Evolutionary conservation across 2,797 vertebrate species (phyloP), one percentile per base, ranked within the genome.

Genomic region (Falco novaeseelandiae): DNA sequence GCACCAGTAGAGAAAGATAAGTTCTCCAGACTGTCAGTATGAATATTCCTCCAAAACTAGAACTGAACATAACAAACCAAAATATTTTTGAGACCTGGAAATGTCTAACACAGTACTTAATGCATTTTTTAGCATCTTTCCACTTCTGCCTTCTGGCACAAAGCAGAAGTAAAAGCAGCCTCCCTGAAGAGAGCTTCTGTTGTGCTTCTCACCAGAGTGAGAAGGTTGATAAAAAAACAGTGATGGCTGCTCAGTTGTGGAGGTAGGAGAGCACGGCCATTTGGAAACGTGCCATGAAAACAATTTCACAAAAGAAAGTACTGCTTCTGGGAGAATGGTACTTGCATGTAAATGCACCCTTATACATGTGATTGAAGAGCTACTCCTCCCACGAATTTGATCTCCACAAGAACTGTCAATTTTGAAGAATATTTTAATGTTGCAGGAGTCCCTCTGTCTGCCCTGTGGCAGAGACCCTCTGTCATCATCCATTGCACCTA

Each of bases 101-200:
- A 83, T n/a, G 59, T n/a, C 77, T n/a, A 83, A 55, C n/a, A 5
- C 6, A 49, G 25, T 57, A 59, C 32, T 63, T 71, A 46, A 86
- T 49, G 36, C 9, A 18, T 70, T 91, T 95, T 83, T 92, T 59
- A 91, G 6, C 70, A 52, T 44, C 88, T 93, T 96, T 84, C 90
- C 52, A 92, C 93, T 97, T 97, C 97, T 96, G 94, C 93, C 94
- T 96, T 95, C 2, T 61, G 85, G 40, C 40, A 44, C 12, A 86
- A 96, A 96, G 88, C 80, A 95, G 95, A 97, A 97, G 95, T 95
- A 93, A 94, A 94, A 97, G 80, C 27, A 0, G 0, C 27, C 79
- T 72, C 59, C 49, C 40, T 77, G 76, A 95, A 78, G 69, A n/a
- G 12, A 71, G 27, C 74, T 88, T 87, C 62, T 92, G 74, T 49